Conservation (phyloP, 2,888 invertebrate species). For the Pyralis farinalis region DNA sequence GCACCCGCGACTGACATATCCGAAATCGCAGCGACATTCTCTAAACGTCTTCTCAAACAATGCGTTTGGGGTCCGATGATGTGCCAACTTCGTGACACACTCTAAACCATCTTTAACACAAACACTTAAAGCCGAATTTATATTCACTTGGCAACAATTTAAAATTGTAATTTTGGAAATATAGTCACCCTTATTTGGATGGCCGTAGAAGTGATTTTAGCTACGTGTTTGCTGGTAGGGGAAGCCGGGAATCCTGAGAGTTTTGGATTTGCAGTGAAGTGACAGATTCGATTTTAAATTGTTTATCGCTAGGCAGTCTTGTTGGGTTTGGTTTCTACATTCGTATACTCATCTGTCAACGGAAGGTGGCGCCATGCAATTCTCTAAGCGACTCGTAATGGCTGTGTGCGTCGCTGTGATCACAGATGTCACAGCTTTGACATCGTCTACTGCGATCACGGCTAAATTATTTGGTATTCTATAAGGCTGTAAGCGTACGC, state of each 20-base stretch:
- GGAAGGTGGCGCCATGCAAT: background rate
- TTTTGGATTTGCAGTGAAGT: slow-evolving; percentile 48
- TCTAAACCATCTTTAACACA: slow-evolving; percentile 1
- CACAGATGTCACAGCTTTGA: too few relatives aligned
- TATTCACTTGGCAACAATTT: background rate
- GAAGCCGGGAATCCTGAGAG: slow-evolving; percentile 38
- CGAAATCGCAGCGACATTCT: slow-evolving; percentile 74
- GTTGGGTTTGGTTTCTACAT: slow-evolving; percentile 24
- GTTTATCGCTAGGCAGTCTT: slow-evolving; percentile 42
- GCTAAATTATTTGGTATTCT: too few relatives aligned
- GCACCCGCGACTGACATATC: slow-evolving; percentile 66
- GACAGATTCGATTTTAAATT: slow-evolving; percentile 65
- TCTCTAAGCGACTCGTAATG: too few relatives aligned
- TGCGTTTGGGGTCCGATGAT: slow-evolving; percentile 48
- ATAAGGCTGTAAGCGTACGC: too few relatives aligned
- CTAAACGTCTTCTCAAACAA: slow-evolving; percentile 61
- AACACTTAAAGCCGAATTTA: background rate
- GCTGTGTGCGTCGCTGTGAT: too few relatives aligned
- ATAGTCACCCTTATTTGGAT: slow-evolving; percentile 15
- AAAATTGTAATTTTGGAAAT: background rate
- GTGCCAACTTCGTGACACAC: slow-evolving; percentile 12
- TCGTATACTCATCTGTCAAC: slow-evolving; percentile 6
- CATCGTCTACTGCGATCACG: too few relatives aligned
- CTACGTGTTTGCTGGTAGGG: slow-evolving; percentile 17
- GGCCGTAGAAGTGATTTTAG: slow-evolving; percentile 28